Conservation (phyloP, 2,888 invertebrate genomes). For the Isoperla grammatica region DNA sequence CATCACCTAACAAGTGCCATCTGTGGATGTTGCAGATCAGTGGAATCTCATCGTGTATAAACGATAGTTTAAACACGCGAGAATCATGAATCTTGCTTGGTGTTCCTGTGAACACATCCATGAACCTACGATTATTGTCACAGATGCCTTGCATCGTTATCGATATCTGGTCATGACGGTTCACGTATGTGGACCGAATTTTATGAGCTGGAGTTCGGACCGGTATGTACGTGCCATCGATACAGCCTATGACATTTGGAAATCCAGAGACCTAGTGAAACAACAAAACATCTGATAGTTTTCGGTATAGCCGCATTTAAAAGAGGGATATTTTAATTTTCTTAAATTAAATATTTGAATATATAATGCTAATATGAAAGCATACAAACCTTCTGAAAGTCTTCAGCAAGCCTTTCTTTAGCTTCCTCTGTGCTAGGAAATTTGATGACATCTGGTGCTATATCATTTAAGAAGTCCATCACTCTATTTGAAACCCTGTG, state of each 20-base stretch:
- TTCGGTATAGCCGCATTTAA: neutral
- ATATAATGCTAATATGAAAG: too few species aligned
- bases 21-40: too few species aligned
- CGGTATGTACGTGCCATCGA: constrained; percentile 25
- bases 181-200: constrained; percentile 37
- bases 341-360: too few species aligned
- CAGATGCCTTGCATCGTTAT: constrained; percentile 38
- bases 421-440: constrained; percentile 1
- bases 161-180: constrained; percentile 33
- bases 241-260: constrained; percentile 20
- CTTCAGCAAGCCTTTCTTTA: neutral
- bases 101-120: constrained; percentile 36
- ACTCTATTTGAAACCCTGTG: constrained; percentile 1
- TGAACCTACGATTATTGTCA: constrained; percentile 34
- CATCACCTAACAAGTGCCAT: too few species aligned
- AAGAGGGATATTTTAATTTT: too few species aligned
- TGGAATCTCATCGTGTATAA: constrained; percentile 36
- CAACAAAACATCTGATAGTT: neutral
- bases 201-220: constrained; percentile 37
- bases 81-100: constrained; percentile 38
- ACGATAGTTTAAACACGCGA: constrained; percentile 34
- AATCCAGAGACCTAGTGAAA: constrained; percentile 2
- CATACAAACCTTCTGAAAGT: constrained; percentile 2
- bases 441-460: constrained; percentile 10
- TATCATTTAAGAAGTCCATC: constrained; percentile 2